Evolutionary conservation across 2,888 invertebrate species (phyloP).

Genomic region (Scrobipalpa costella): DNA sequence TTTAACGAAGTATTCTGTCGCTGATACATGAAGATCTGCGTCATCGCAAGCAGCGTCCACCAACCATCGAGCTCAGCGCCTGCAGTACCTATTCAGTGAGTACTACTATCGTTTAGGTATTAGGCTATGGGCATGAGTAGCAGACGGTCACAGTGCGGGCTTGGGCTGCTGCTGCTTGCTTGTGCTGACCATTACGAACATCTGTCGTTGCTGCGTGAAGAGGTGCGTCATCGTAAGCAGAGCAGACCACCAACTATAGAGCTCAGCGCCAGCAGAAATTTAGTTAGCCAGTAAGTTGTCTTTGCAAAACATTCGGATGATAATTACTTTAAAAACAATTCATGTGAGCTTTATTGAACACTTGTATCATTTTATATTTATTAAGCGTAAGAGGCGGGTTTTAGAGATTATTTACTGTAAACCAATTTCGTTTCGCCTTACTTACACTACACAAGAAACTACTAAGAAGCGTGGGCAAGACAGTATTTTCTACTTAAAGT

Average conservation of each 20-base stretch:
- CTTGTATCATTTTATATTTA: no score
- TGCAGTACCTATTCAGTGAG: conserved; percentile 43
- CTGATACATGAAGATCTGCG: conserved; percentile 63
- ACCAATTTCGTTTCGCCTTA: background rate
- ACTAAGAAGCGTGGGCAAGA: background rate
- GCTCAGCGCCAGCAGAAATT: conserved; percentile 46
- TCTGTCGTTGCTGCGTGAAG: conserved; percentile 61
- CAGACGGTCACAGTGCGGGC: conserved; percentile 59
- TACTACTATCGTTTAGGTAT: background rate
- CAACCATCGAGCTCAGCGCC: conserved; percentile 55
- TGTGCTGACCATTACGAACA: conserved; percentile 70
- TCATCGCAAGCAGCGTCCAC: conserved; percentile 54
- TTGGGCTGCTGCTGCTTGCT: conserved; percentile 63
- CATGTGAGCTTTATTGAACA: no score
- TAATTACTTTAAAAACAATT: no score
- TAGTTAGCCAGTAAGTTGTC: no score
- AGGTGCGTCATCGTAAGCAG: conserved; percentile 53
- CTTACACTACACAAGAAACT: background rate
- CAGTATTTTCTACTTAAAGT: conserved; percentile 25
- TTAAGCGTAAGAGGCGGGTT: no score
- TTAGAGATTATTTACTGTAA: no score
- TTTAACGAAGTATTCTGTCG: conserved; percentile 63
- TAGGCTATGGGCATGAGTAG: conserved; percentile 43
- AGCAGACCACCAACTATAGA: conserved; percentile 63
- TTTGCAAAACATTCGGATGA: background rate